These are phyloP conservation scores for Boulengeromyrus knoepffleri DNA, from an alignment of 2,113 vertebrate genomes.

Conservation along the genomic window DNA sequence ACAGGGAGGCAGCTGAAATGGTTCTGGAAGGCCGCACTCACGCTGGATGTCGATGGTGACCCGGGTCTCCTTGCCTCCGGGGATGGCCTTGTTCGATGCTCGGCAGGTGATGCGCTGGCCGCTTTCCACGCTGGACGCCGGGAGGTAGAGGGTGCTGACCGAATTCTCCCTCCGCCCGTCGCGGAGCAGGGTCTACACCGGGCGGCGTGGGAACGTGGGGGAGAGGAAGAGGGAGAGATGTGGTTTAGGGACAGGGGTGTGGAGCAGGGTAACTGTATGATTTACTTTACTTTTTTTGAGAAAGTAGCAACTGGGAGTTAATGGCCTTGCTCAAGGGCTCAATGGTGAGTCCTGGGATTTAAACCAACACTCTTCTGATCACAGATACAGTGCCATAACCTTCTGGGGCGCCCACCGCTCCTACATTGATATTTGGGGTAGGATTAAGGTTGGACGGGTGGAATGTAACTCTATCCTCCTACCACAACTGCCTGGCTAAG, in stretches of 20 bases:
- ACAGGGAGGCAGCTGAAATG: background rate
- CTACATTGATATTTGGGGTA: background rate
- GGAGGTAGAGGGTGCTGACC: slow-evolving; percentile 75
- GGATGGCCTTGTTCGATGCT: slow-evolving; percentile 80
- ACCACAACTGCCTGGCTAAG: background rate
- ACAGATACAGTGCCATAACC: background rate
- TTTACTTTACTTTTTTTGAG: background rate
- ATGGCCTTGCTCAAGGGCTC: background rate
- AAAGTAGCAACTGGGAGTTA: background rate
- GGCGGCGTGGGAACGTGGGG: background rate
- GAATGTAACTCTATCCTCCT: background rate
- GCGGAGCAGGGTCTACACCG: slow-evolving; percentile 63
- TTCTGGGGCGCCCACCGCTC: background rate
- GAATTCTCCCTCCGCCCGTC: slow-evolving; percentile 80
- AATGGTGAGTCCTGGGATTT: background rate
- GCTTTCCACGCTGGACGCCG: slow-evolving; percentile 69
- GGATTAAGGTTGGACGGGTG: background rate
- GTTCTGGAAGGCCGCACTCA: slow-evolving; percentile 51
- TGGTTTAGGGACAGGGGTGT: background rate
- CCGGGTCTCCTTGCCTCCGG: slow-evolving; percentile 73
- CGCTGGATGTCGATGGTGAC: slow-evolving; percentile 86
- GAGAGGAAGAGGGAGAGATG: background rate
- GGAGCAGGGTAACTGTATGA: background rate
- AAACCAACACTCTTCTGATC: background rate
- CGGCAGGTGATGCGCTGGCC: slow-evolving; percentile 77